Evolutionary conservation across 2,113 vertebrate species (phyloP).

Genomic region (Glaucidium brasilianum): DNA sequence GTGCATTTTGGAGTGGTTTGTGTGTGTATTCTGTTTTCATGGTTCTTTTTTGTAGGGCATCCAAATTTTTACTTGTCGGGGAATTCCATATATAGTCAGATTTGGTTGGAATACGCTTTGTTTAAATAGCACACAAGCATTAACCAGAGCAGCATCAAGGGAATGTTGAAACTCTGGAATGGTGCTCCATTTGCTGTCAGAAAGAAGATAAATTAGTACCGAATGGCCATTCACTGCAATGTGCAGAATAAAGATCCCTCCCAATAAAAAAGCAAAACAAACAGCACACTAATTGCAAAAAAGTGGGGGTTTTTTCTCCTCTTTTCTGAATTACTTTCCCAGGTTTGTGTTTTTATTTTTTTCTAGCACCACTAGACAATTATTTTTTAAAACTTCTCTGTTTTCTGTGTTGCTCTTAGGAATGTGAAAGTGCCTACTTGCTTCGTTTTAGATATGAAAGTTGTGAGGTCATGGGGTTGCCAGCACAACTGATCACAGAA

Average conservation of each 20-base stretch:
- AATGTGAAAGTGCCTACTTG: neutral
- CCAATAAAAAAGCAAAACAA: neutral
- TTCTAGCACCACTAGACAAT: neutral
- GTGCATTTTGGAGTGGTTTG: neutral
- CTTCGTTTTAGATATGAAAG: neutral
- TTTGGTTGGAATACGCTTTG: conserved; percentile 42
- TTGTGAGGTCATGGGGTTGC: neutral
- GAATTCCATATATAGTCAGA: conserved; percentile 73
- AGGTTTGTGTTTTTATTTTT: neutral
- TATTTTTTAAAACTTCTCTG: neutral
- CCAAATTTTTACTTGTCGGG: conserved; percentile 34
- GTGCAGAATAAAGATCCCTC: conserved; percentile 25
- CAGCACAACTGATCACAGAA: neutral
- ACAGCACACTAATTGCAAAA: neutral
- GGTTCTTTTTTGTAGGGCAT: conserved; percentile 12
- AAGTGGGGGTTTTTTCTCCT: neutral
- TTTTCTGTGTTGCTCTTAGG: neutral
- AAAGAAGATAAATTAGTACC: conserved; percentile 12
- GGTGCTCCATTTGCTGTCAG: conserved; percentile 17
- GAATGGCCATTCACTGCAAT: neutral
- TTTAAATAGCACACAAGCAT: conserved; percentile 58
- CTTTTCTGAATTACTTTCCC: neutral
- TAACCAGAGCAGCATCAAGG: conserved; percentile 21
- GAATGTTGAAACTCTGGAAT: conserved; percentile 21
- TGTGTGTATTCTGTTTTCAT: neutral